Conservation (phyloP, 2,113 vertebrate genomes). For the Myrmecophaga tridactyla region DNA sequence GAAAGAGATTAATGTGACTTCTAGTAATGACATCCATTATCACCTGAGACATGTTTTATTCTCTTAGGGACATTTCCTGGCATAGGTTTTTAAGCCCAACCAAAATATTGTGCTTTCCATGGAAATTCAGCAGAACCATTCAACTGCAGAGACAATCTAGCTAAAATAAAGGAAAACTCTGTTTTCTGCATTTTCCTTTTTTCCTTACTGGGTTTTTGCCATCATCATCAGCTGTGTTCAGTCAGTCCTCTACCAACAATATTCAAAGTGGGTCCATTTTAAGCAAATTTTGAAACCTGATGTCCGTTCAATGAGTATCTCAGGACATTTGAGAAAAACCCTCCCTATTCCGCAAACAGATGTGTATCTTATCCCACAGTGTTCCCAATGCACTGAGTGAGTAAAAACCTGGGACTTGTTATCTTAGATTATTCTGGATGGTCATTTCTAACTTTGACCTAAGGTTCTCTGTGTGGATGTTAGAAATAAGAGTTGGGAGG, state of each 20-base stretch:
- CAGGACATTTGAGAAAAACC: neutral
- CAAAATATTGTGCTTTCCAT: conserved; percentile 47
- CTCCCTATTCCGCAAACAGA: neutral
- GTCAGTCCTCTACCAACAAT: neutral
- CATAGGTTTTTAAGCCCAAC: conserved; percentile 38
- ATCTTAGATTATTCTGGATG: neutral
- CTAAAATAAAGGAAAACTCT: neutral
- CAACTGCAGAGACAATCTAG: neutral
- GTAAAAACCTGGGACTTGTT: neutral
- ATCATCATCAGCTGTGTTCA: neutral
- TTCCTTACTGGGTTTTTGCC: neutral
- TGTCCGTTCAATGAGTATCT: neutral
- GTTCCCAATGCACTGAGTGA: neutral
- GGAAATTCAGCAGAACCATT: neutral
- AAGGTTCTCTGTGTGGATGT: neutral
- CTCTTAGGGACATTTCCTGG: conserved; percentile 44
- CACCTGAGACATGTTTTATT: conserved; percentile 23
- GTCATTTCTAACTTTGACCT: neutral
- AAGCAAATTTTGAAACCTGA: neutral
- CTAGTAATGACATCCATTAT: conserved; percentile 59
- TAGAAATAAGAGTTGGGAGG: neutral
- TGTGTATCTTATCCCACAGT: neutral
- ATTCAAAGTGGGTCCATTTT: neutral
- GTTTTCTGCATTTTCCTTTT: neutral
- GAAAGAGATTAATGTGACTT: neutral